Evolutionary conservation across 2,797 vertebrate species (phyloP).

Genomic region (Coilia nasus): DNA sequence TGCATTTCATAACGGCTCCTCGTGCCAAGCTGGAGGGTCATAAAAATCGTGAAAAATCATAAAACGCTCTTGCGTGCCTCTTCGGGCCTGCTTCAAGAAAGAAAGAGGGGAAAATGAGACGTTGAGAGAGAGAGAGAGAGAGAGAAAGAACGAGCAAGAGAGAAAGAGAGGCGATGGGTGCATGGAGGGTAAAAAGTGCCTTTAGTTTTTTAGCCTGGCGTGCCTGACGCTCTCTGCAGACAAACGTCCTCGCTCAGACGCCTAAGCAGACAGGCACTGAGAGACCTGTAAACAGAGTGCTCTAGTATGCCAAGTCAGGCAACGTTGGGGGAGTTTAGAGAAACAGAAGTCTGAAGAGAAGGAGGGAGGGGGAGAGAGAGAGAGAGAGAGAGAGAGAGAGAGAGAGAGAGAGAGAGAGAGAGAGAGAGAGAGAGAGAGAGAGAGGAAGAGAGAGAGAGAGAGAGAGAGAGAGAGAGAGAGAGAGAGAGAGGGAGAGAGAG

Average conservation of each 20-base stretch:
- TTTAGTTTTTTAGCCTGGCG: background rate
- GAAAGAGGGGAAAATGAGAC: background rate
- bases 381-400: too few species aligned
- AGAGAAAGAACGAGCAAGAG: background rate
- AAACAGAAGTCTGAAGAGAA: background rate
- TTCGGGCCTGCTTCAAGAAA: constrained; percentile 46
- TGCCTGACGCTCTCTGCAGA: background rate
- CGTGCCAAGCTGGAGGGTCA: constrained; percentile 70
- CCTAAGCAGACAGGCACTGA: background rate
- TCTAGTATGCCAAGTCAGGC: constrained; percentile 3
- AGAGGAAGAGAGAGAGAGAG: background rate
- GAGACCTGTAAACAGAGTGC: background rate
- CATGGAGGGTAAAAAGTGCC: background rate
- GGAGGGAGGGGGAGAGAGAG: too few species aligned
- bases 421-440: too few species aligned
- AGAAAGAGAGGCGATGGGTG: background rate
- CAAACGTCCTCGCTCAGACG: background rate
- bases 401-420: too few species aligned
- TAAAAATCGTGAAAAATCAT: constrained; percentile 71
- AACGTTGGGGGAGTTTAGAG: background rate
- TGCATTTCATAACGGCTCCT: constrained; percentile 72
- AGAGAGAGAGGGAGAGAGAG: constrained; percentile 43
- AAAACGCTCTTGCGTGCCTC: constrained; percentile 71
- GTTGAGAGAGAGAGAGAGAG: background rate
- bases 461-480: constrained; percentile 11